Conservation (phyloP, 1,140 invertebrate genomes). For the Dendroctonus valens region DNA sequence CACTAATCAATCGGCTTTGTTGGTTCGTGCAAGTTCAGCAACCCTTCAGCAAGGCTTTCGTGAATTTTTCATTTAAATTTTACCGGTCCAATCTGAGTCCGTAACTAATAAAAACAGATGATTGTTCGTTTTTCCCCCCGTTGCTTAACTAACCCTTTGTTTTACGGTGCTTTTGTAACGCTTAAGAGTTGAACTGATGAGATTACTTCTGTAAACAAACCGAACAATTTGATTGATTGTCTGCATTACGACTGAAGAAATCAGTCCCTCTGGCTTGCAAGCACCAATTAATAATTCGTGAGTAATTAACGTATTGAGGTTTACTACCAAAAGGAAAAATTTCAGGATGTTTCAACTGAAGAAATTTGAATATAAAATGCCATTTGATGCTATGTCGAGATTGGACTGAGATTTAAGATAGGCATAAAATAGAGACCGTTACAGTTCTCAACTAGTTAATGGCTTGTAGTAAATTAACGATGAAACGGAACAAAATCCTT, state of each 20-base stretch:
- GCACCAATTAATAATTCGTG: too few species aligned
- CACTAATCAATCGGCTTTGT: too few species aligned
- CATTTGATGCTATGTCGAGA: slow-evolving; percentile 7
- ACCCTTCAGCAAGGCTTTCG: too few species aligned
- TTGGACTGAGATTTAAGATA: slow-evolving; percentile 16
- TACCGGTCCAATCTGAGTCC: slow-evolving; percentile 23
- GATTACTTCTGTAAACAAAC: slow-evolving; percentile 40
- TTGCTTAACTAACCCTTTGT: slow-evolving; percentile 28
- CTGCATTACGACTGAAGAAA: neutral
- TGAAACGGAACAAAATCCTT: slow-evolving; percentile 13
- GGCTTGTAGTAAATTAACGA: slow-evolving; percentile 10
- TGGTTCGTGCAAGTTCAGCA: too few species aligned
- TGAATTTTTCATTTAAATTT: too few species aligned
- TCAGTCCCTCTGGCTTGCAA: too few species aligned
- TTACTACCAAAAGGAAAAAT: too few species aligned
- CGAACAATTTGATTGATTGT: slow-evolving; percentile 38
- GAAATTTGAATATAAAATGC: slow-evolving; percentile 10
- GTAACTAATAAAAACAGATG: slow-evolving; percentile 44
- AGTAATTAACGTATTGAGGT: too few species aligned
- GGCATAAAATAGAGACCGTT: slow-evolving; percentile 20
- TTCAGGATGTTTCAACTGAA: neutral
- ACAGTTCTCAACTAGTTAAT: slow-evolving; percentile 5
- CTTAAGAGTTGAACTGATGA: slow-evolving; percentile 34
- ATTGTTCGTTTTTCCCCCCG: slow-evolving; percentile 35
- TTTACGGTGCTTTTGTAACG: slow-evolving; percentile 18